Conservation (phyloP, 2,888 invertebrate species). For the Steromphala cineraria region DNA sequence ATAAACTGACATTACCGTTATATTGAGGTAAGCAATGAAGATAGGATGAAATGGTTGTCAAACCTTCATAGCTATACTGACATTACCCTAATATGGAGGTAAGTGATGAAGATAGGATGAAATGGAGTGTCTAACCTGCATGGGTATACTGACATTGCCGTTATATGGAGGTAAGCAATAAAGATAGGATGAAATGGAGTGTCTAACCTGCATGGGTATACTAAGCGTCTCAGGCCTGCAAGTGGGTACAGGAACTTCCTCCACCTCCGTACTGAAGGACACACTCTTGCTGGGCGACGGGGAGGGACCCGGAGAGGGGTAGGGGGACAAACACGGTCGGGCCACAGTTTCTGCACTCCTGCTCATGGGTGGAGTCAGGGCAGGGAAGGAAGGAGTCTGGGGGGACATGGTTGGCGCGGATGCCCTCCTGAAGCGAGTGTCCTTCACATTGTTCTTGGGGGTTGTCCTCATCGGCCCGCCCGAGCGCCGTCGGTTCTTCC, state of each 20-base stretch:
- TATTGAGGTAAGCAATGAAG: no score
- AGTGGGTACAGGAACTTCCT: conserved; percentile 33
- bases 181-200: neutral
- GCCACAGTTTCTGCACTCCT: conserved; percentile 47
- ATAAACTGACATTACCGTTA: no score
- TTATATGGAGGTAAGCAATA: neutral
- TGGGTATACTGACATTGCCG: neutral
- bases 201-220: conserved; percentile 1
- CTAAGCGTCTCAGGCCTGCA: conserved; percentile 36
- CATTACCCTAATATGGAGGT: no score
- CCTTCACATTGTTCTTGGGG: neutral
- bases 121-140: no score
- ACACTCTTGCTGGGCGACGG: conserved; percentile 43
- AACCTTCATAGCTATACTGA: no score
- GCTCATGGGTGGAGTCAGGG: conserved; percentile 40
- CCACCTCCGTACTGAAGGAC: conserved; percentile 44
- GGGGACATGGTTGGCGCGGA: conserved; percentile 45
- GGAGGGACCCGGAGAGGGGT: conserved; percentile 25
- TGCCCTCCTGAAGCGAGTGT: conserved; percentile 35
- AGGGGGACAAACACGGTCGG: conserved; percentile 25
- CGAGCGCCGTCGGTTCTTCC: conserved; percentile 39
- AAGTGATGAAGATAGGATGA: no score
- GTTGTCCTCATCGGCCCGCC: conserved; percentile 24
- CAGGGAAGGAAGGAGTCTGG: conserved; percentile 30
- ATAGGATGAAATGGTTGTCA: no score